Conservation (phyloP, 2,888 invertebrate genomes). For the Ditylenchus weischeri region DNA sequence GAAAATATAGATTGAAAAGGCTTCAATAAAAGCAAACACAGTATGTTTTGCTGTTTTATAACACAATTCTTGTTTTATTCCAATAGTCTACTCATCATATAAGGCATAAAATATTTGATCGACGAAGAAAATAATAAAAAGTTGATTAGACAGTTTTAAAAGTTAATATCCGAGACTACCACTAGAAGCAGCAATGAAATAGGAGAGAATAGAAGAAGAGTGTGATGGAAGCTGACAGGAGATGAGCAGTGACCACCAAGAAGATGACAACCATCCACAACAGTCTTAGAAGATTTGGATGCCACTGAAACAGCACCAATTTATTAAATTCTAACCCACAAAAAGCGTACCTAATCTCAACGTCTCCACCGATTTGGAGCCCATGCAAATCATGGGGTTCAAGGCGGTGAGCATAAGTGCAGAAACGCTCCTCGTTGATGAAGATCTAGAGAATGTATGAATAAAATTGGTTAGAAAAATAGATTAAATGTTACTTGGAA, state of each 20-base stretch:
- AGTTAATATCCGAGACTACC: no score
- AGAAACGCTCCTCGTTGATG: slow-evolving; percentile 58
- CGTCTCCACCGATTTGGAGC: slow-evolving; percentile 56
- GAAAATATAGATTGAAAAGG: no score
- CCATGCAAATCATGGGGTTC: slow-evolving; percentile 58
- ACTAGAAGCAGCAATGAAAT: no score
- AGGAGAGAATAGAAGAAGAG: neutral
- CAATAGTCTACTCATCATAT: no score
- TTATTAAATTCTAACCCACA: slow-evolving; percentile 13
- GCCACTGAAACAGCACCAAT: slow-evolving; percentile 21
- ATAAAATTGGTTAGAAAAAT: neutral
- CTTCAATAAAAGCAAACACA: no score
- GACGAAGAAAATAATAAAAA: no score
- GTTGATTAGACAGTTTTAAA: no score
- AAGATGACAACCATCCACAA: neutral
- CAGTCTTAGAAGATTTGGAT: slow-evolving; percentile 36
- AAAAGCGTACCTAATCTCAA: slow-evolving; percentile 42
- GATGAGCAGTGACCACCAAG: slow-evolving; percentile 1
- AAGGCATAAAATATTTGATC: no score
- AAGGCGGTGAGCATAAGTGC: slow-evolving; percentile 58
- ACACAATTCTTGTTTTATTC: no score
- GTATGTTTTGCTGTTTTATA: no score
- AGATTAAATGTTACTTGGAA: slow-evolving; percentile 37
- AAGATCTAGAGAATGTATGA: slow-evolving; percentile 46
- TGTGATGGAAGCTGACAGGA: neutral